Percentiles rank a stretch among this genome's conserved stretches.
Conservation (phyloP, 2,113 vertebrate species). For the Oreocharis arfaki region DNA sequence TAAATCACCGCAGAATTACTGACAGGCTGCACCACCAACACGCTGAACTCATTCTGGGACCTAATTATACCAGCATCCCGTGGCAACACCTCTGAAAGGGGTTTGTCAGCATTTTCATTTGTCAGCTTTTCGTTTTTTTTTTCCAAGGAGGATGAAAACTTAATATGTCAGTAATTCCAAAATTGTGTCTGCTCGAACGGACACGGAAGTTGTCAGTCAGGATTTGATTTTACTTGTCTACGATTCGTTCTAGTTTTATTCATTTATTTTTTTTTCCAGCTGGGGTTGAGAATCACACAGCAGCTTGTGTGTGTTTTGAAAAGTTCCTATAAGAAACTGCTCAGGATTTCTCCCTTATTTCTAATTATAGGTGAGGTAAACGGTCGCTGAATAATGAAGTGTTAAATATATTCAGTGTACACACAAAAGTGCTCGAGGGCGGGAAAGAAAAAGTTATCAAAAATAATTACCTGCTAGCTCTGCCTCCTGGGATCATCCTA, state of each 20-base stretch:
- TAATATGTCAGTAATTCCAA: background rate
- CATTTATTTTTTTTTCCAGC: background rate
- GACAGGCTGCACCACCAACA: background rate
- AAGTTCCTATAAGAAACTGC: background rate
- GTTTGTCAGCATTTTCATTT: conserved; percentile 6
- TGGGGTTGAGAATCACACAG: background rate
- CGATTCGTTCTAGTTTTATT: background rate
- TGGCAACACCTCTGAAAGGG: background rate
- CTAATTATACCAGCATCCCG: conserved; percentile 18
- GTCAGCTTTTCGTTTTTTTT: background rate
- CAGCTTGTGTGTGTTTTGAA: background rate
- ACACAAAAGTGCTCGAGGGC: background rate
- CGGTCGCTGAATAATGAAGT: background rate
- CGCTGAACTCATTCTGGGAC: background rate
- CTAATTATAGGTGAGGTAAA: conserved; percentile 2
- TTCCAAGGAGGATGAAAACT: background rate
- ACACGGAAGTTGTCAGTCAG: background rate
- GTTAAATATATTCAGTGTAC: background rate
- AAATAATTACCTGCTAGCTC: conserved; percentile 3
- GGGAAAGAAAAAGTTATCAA: background rate
- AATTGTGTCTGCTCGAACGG: background rate
- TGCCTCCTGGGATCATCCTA: background rate
- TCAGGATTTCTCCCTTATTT: background rate
- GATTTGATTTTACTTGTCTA: background rate
- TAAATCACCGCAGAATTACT: conserved; percentile 25